Conservation (phyloP, 2,113 vertebrate species). For the Muscicapa adusta region DNA sequence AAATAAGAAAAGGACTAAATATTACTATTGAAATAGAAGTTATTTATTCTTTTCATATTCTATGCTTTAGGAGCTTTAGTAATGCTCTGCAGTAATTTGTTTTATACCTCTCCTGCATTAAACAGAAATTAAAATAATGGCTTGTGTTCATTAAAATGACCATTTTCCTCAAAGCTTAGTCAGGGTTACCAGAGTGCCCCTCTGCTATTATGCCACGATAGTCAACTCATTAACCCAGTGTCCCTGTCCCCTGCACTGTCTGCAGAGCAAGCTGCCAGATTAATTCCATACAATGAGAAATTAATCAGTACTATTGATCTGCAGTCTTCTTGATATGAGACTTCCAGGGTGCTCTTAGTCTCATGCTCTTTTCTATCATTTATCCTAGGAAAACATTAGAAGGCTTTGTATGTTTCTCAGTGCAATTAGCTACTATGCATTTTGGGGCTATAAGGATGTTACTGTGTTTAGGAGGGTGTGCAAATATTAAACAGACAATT, state of each 20-base stretch:
- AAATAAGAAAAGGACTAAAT: not conserved
- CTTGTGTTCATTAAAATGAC: not conserved
- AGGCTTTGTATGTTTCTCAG: not conserved
- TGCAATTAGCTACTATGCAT: not conserved
- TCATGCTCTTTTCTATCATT: not conserved
- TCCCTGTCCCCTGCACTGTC: not conserved
- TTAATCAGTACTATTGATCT: constrained; percentile 4
- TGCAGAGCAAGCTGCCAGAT: not conserved
- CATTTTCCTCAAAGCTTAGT: not conserved
- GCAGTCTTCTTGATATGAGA: not conserved
- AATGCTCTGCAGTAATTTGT: not conserved
- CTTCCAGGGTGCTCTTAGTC: not conserved
- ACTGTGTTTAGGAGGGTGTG: not conserved
- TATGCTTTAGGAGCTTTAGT: not conserved
- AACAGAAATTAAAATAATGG: not conserved
- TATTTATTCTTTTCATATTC: not conserved
- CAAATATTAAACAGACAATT: not conserved
- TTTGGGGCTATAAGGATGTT: not conserved
- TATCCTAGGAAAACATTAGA: not conserved
- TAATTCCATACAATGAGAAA: not conserved
- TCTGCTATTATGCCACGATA: not conserved
- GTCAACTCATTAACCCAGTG: not conserved
- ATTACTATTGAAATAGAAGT: not conserved
- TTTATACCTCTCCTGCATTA: not conserved
- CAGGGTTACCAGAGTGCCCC: not conserved